Percentiles rank a stretch among this genome's conserved stretches.
Conservation (phyloP, 2,888 invertebrate species). For the Microplitis manilae region DNA sequence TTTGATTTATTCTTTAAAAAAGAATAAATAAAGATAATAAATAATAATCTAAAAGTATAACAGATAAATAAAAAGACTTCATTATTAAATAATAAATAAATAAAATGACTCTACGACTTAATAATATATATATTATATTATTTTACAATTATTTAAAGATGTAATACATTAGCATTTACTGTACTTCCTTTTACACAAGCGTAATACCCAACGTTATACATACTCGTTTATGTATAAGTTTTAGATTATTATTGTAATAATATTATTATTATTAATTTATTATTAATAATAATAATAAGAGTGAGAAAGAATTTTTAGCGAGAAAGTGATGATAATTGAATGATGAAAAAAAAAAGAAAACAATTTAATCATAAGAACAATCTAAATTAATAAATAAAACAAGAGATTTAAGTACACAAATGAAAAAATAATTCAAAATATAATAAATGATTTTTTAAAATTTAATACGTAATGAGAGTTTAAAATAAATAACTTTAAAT, state of each 20-base stretch:
- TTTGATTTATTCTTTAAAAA: constrained; percentile 20
- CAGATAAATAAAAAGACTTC: constrained; percentile 16
- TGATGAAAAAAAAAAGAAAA: constrained; percentile 33
- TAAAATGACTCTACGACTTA: constrained; percentile 13
- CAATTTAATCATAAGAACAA: constrained; percentile 46
- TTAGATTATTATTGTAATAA: constrained; percentile 53
- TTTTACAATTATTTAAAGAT: constrained; percentile 24
- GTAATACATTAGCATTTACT: constrained; percentile 13
- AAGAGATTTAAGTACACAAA: not conserved
- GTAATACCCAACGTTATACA: constrained; percentile 54
- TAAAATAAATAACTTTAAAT: not conserved
- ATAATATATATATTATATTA: not conserved
- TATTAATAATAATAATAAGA: constrained; percentile 36
- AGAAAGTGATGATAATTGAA: constrained; percentile 23
- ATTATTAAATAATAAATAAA: constrained; percentile 9
- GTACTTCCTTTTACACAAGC: constrained; percentile 31
- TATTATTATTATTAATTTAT: constrained; percentile 14
- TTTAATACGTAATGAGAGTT: not conserved
- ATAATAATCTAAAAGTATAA: not conserved
- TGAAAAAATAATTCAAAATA: constrained; percentile 28
- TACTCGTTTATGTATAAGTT: constrained; percentile 59
- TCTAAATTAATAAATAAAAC: constrained; percentile 19
- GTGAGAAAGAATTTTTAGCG: constrained; percentile 23
- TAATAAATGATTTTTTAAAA: constrained; percentile 27
- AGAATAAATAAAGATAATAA: not conserved